Base-by-base conservation (phyloP, 2,113 vertebrate genomes). In the Noctilio leporinus region DNA sequence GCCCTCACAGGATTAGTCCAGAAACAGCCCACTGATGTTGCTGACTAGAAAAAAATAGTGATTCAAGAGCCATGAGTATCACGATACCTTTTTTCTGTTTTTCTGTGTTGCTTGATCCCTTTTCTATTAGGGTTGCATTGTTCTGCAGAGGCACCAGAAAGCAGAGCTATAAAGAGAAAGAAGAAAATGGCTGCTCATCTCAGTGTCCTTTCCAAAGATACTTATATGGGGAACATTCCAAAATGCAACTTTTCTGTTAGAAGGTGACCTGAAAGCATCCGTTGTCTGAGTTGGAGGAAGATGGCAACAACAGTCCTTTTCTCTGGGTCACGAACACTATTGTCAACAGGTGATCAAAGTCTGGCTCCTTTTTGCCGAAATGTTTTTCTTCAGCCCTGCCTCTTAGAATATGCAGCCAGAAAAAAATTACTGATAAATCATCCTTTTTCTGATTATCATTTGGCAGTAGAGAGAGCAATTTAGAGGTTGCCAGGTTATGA, bases 21-120 rank as follows among this genome's bases (percentile, higher is more conserved):
- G 97, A 81, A 93, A 0, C 73, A 98, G 45, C 76, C 98, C 65
- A 35, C 69, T 28, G 97, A 84, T 95, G 97, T 89, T 2, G 43
- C 49, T 53, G 85, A 49, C 96, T 70, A 94, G 88, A 80, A 17
- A 75, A 73, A 57, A 57, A 3, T 17, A 47, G 33, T 77, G 19
- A 47, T 49, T 70, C 40, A 80, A 69, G 43, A 84, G 15, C 47
- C n/a, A 22, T 35, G 19, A 22, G 30, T 22, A 57, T 47, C 64
- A 14, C 33, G 83, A 38, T 47, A 33, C 7, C 30, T 16, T 45
- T 64, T 64, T 43, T 40, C 45, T 47, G 15, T 82, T 72, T 28
- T 59, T 62, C 59, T 45, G 16, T 76, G 15, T 88, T 69, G 16
- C n/a, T 45, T 24, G 11, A 8, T 53, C 76, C 6, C 2, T 35